Evolutionary conservation across 2,888 invertebrate genomes (phyloP), one percentile per base, ranked within the genome.

Genomic region (Catocala nupta): DNA sequence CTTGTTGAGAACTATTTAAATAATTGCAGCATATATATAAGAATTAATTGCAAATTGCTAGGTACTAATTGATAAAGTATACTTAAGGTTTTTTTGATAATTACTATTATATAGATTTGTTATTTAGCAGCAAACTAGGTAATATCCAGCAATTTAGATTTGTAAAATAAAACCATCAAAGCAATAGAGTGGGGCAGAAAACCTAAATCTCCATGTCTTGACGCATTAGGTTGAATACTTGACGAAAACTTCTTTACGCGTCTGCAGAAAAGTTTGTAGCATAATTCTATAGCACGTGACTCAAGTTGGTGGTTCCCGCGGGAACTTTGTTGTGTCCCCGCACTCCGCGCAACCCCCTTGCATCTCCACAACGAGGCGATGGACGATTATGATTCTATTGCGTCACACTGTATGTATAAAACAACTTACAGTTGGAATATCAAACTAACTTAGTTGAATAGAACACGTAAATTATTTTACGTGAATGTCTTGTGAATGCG

Each of bases 391-490:
- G 13, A 45, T 45, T 45, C 7, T 45, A 39, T 43, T 10, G 44
- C 51, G 58, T 51, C 33, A 58, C 44, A 44, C 34, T 44, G 33
- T 51, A 42, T 44, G 33, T 51, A 42, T 51, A 16, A 36, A 51
- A 58, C 51, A 58, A 52, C 12, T 47, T 52, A 57, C 58, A 9
- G 50, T 49, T 36, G 39, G 11, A 16, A 16, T 7, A 8, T 16
- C 12, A 25, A 25, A 25, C 25, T 25, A 25, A 25, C 25, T 25
- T 25, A 25, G 25, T 25, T 25, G 25, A 45, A 6, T 57, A 50
- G 43, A 49, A 57, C 50, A 50, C 13, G 42, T 5, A n/a, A 34
- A 54, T 55, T 59, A 68, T 65, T 48, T 59, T 49, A 55, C 45
- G 47, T 36, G 47, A 11, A 55, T 39, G 45, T 13, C 13, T 39